A percentile compares a stretch with the other conserved stretches of the same genome.
phyloP scores from a whole-genome alignment of 2,888 invertebrate species.

The Macaria notata region DNA sequence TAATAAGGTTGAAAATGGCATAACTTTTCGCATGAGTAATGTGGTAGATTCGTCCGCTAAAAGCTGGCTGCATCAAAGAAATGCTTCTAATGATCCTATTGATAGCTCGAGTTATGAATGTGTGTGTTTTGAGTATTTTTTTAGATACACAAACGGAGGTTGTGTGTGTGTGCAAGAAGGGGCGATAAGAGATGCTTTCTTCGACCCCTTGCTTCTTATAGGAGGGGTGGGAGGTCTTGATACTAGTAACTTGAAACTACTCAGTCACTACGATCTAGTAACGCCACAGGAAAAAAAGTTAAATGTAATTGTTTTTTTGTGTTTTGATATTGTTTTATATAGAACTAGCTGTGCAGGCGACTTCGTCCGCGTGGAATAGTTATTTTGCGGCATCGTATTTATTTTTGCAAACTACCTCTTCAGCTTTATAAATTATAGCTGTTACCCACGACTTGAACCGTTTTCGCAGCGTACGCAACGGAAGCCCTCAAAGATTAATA shows the following conservation, averaged over 20 bases:
- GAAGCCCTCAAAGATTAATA: too few species aligned
- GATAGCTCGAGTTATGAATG: conserved; percentile 66
- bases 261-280: too few species aligned
- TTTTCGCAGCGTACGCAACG: too few species aligned
- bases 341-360: too few species aligned
- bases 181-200: conserved; percentile 79
- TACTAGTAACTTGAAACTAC: conserved; percentile 33
- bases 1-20: conserved; percentile 46
- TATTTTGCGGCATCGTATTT: too few species aligned
- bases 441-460: too few species aligned
- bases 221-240: conserved; percentile 44
- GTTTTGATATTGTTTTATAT: too few species aligned
- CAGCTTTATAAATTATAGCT: too few species aligned
- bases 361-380: too few species aligned
- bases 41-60: conserved; percentile 60
- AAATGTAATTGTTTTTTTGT: too few species aligned
- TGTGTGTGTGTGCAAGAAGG: conserved; percentile 68
- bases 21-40: conserved; percentile 30
- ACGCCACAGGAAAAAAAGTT: too few species aligned
- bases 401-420: too few species aligned
- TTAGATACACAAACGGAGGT: conserved; percentile 58
- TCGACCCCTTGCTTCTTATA: conserved; percentile 77
- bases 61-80: conserved; percentile 78
- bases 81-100: conserved; percentile 80
- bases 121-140: conserved; percentile 67